Evolutionary conservation across 2,888 invertebrate genomes (phyloP).

Genomic region (Hipparchia semele): DNA sequence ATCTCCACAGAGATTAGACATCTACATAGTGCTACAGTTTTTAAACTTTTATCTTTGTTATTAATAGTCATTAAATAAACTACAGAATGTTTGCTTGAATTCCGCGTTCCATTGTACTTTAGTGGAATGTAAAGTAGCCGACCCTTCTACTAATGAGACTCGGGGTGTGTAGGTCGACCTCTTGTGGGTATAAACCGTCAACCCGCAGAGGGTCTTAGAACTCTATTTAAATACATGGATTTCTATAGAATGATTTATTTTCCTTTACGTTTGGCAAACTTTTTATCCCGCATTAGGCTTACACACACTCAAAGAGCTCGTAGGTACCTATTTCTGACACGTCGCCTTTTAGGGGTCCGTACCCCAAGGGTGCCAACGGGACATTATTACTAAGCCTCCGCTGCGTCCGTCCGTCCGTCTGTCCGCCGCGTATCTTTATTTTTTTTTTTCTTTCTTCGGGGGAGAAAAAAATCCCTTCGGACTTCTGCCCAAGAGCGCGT

Average conservation of each 20-base stretch:
- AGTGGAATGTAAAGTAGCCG: conserved; percentile 23
- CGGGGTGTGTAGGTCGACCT: conserved; percentile 25
- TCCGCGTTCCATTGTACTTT: conserved; percentile 19
- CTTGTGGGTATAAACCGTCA: conserved; percentile 26
- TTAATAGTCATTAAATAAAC: conserved; percentile 12
- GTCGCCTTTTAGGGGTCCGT: no score
- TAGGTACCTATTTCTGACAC: no score
- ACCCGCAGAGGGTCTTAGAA: conserved; percentile 20
- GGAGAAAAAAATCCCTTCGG: no score
- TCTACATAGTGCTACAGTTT: no score
- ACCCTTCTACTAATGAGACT: conserved; percentile 28
- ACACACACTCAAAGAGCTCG: background rate
- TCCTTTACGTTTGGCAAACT: background rate
- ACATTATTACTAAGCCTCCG: no score
- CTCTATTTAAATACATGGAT: conserved; percentile 25
- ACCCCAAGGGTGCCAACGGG: no score
- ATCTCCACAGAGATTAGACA: no score
- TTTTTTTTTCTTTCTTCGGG: no score
- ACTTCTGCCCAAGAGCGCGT: no score
- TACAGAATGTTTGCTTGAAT: conserved; percentile 19
- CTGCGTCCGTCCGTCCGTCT: no score
- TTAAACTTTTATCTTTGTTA: background rate
- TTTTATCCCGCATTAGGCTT: background rate
- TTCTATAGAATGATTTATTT: conserved; percentile 18
- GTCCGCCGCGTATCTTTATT: no score